Percentiles rank a stretch among this genome's conserved stretches.
phyloP scores from a whole-genome alignment of 2,113 vertebrate species.

The Rostratula benghalensis region DNA sequence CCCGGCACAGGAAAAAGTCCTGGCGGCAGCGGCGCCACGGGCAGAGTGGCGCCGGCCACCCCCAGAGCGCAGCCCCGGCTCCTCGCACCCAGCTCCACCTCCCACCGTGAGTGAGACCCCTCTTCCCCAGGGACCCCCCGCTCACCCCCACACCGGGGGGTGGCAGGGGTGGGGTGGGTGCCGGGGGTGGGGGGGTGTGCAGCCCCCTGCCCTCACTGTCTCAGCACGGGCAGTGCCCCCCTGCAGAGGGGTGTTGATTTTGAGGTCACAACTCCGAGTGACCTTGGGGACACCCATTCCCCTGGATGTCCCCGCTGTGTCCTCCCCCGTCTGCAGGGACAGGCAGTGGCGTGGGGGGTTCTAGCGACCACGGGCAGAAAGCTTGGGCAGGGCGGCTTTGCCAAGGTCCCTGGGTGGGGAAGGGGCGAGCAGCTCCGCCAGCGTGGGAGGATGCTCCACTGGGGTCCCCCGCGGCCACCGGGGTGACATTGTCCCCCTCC shows the following conservation, averaged over 20 bases:
- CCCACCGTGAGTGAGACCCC: constrained; percentile 22
- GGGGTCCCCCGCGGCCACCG: background rate
- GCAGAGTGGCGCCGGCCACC: background rate
- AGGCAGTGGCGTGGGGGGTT: too few relatives aligned
- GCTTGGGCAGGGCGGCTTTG: background rate
- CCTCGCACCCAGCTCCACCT: background rate
- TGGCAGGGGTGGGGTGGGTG: background rate
- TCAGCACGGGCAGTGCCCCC: background rate
- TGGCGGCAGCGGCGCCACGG: background rate
- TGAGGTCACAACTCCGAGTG: background rate
- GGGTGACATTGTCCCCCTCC: background rate
- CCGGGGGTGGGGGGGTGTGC: background rate
- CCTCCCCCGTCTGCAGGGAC: fast-evolving
- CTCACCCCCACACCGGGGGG: background rate
- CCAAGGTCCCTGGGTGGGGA: background rate
- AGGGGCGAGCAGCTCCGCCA: background rate
- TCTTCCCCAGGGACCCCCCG: background rate
- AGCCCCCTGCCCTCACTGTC: fast-evolving
- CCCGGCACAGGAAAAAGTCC: constrained; percentile 45
- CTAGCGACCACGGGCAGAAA: background rate
- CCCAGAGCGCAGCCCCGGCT: background rate
- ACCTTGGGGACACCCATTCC: background rate
- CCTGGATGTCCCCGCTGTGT: background rate
- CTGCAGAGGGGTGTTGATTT: background rate
- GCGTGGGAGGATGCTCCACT: background rate